Base-by-base conservation (phyloP, 2,113 vertebrate species). In the Arvicanthis niloticus region DNA sequence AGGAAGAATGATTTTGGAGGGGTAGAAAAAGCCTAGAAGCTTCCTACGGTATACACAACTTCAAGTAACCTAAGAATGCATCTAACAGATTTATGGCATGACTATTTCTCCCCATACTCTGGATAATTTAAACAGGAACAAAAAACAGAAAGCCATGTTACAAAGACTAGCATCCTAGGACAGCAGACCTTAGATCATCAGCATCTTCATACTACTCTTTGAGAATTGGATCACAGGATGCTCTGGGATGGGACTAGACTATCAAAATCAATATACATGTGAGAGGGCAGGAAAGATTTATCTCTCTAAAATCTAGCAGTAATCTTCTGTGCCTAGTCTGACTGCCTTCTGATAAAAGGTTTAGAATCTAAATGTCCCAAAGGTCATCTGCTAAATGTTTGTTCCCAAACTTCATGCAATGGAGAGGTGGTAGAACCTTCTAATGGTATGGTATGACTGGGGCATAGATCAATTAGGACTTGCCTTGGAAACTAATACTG, bases 41-140 rank as follows among this genome's bases (percentile, higher is more conserved):
- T 37, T 68, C 45, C 45, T 81, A 70, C 7, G 72, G 13, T 24
- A 88, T 24, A 3, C 11, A 88, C 84, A 76, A 21, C 3, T 56
- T 70, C 62, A 67, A 72, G 10, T 40, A 29, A 56, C 29, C 51
- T 76, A 95, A 81, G 16, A 89, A 86, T 31, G 11, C n/a, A 77
- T 17, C 2, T 88, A 34, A 34, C 3, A 92, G 10, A 80, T 51
- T 60, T 80, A 31, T 29, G 16, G 0, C 9, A 16, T 56, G 37
- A 42, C 29, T 87, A 17, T 94, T 75, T 87, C 40, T 77, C 17
- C 70, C 24, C 21, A 31, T 12, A 21, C 37, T 56, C 3, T 37
- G 82, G 90, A 92, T 84, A 84, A 68, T 34, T 85, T 51, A n/a
- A 51, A 67, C 53, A 31, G 7, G 16, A 93, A 86, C 48, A 95